Percentiles rank a stretch among this genome's conserved stretches.
Conservation (phyloP, 2,113 vertebrate genomes). For the Orthonyx spaldingii region DNA sequence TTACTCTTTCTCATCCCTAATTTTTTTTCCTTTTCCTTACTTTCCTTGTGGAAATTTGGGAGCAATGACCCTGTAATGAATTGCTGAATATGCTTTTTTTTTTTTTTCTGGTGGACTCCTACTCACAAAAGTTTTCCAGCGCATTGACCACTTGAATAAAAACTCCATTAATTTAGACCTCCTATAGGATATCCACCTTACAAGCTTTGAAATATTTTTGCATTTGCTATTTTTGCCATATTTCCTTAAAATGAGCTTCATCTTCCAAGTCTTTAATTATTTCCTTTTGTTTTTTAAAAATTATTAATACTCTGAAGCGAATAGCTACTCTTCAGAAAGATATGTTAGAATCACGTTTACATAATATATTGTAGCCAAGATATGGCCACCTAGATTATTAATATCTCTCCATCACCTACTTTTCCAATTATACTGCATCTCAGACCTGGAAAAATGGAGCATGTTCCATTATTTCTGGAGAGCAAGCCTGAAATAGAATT, state of each 20-base stretch:
- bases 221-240: neutral
- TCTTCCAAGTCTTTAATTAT: neutral
- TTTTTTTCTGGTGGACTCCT: neutral
- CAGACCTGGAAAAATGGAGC: neutral
- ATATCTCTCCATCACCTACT: neutral
- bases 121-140: neutral
- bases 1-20: neutral
- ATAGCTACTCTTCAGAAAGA: neutral
- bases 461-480: neutral
- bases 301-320: neutral
- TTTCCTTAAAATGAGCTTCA: neutral
- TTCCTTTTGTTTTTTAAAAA: neutral
- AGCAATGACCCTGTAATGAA: neutral
- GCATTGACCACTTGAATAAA: neutral
- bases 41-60: neutral
- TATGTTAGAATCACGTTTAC: neutral
- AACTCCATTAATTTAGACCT: neutral
- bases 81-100: neutral
- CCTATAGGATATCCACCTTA: neutral
- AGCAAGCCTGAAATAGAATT: neutral
- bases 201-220: neutral
- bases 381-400: neutral
- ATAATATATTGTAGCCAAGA: neutral
- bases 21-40: neutral
- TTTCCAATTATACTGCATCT: neutral